These are phyloP conservation scores for Fragum whitleyi DNA, from an alignment of 2,888 invertebrate species.

Conservation along the genomic window DNA sequence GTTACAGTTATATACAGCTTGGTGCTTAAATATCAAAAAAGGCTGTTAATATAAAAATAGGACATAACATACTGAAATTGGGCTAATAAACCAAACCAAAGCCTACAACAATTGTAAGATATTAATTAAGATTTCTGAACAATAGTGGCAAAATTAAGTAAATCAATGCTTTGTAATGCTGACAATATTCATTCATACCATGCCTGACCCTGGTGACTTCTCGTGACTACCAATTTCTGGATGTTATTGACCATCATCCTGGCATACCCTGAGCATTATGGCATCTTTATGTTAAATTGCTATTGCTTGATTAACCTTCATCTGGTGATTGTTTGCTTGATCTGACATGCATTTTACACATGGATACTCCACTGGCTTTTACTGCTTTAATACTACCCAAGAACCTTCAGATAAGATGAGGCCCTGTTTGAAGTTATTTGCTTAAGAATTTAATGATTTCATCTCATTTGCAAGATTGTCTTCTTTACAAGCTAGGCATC, in stretches of 20 bases:
- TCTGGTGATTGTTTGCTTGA: neutral
- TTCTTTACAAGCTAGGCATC: too few species aligned
- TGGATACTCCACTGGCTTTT: conserved; percentile 1
- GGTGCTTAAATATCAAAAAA: too few species aligned
- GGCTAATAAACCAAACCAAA: too few species aligned
- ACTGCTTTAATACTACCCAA: neutral
- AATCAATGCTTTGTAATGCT: too few species aligned
- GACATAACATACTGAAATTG: too few species aligned
- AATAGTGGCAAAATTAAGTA: too few species aligned
- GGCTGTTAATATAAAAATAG: too few species aligned
- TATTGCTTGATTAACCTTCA: conserved; percentile 4
- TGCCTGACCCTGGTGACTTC: neutral
- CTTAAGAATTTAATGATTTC: neutral
- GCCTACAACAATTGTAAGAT: too few species aligned
- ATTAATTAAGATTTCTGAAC: too few species aligned
- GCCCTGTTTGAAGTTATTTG: neutral
- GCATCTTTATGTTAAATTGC: neutral
- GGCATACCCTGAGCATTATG: conserved; percentile 12
- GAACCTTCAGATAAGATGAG: neutral
- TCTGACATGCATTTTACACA: neutral
- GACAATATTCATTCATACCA: neutral
- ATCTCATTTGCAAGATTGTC: too few species aligned
- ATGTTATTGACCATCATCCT: neutral
- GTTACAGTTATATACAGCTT: too few species aligned
- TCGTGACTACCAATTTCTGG: conserved; percentile 1